These are phyloP conservation scores for Chymomyza fuscimana DNA, from an alignment of 2,888 invertebrate genomes.

Conservation along the genomic window DNA sequence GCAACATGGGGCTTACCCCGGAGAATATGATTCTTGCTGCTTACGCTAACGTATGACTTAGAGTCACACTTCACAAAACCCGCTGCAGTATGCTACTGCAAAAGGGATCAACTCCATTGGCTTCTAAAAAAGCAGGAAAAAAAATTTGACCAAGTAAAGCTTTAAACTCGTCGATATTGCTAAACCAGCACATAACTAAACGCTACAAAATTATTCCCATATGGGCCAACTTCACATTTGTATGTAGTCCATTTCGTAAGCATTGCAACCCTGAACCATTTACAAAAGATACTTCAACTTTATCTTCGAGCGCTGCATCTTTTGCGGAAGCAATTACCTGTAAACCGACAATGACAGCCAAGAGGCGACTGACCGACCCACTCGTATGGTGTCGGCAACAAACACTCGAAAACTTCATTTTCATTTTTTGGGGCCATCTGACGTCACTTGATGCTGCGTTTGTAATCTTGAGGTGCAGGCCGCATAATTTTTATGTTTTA, in stretches of 20 bases:
- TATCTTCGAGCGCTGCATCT: background rate
- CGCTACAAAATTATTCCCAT: too few species aligned
- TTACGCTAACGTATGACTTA: too few species aligned
- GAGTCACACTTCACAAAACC: too few species aligned
- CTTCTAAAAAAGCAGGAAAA: too few species aligned
- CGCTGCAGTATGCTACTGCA: too few species aligned
- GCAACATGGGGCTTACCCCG: too few species aligned
- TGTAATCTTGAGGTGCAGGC: background rate
- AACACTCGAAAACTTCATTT: background rate
- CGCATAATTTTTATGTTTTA: conserved; percentile 18
- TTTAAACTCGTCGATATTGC: too few species aligned
- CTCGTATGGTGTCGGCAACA: background rate
- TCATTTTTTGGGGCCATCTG: background rate
- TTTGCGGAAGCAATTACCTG: conserved; percentile 5
- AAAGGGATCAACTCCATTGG: too few species aligned
- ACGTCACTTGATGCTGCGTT: conserved; percentile 7
- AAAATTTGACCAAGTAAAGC: too few species aligned
- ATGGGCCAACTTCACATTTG: too few species aligned
- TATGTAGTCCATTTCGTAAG: conserved; percentile 1
- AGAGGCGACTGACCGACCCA: background rate
- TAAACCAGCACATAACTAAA: too few species aligned
- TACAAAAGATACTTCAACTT: background rate
- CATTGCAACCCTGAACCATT: conserved; percentile 2
- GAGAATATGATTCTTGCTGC: too few species aligned
- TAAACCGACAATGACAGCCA: conserved; percentile 3